Base-by-base conservation (phyloP, 1,140 invertebrate genomes). In the Eubasilissa regina region DNA sequence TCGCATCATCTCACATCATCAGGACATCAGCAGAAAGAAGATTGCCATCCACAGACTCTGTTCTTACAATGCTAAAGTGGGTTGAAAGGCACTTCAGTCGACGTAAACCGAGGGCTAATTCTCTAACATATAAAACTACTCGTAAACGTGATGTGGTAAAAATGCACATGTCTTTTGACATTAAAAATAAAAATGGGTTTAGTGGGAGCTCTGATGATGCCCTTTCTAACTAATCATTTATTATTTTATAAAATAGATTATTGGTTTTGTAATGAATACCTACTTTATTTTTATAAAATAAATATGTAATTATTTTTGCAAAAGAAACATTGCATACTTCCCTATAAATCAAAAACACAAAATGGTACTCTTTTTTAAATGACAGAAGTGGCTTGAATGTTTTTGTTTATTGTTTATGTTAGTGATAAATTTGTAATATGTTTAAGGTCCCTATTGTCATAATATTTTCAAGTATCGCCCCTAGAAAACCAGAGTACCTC, bases 51-150 rank as follows among this genome's bases (percentile, higher is more conserved):
- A 95, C 95, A 8, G 96, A 97, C 86, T 96, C 95, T 0, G 95
- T 97, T 0, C 89, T 97, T 12, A 95, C 95, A 0, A 94, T 97
- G 93, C 88, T 97, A 4, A 96, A 96, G 84, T 97, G 96, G 96
- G 94, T 97, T 0, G 95, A 96, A 84, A 88, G 95, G 60, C 94
- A 96, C 84, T 91, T 97, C 84, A 94, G 93, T 81, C 90, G 92
- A 56, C 92, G 94, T 78, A 94, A 94, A 83, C 94, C 93, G 0
- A 88, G 93, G 17, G 91, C 89, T 77, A 89, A 91, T 85, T 85
- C 89, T 7, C 82, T 92, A 55, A 91, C 91, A 6, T 90, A 91
- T 82, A 90, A 92, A 80, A 92, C 89, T 82, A 85, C 89, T 25
- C 86, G 89, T 21, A 90, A 90, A 48, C 90, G 90, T 4, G 91